Evolutionary conservation across 2,888 invertebrate species (phyloP).

Genomic region (Aleiodes alternator): DNA sequence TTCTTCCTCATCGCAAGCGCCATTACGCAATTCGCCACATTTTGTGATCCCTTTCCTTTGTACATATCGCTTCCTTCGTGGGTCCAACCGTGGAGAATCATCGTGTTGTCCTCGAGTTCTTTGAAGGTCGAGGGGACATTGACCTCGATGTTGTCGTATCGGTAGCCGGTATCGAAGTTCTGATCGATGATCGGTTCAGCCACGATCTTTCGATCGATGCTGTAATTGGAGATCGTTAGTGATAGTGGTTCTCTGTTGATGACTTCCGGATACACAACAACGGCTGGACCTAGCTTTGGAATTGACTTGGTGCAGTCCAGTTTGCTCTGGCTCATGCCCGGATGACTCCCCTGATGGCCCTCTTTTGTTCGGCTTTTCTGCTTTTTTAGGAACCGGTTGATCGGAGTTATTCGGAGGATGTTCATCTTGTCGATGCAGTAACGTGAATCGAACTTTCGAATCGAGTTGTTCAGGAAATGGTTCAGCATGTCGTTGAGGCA

Average conservation of each 20-base stretch:
- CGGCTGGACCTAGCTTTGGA: slow-evolving; percentile 50
- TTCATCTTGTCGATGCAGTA: slow-evolving; percentile 67
- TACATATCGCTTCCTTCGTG: slow-evolving; percentile 65
- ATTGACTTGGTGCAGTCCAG: slow-evolving; percentile 59
- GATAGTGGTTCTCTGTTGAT: slow-evolving; percentile 61
- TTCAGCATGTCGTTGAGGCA: slow-evolving; percentile 59
- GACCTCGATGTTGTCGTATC: slow-evolving; percentile 63
- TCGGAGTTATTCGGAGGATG: slow-evolving; percentile 57
- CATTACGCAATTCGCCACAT: slow-evolving; percentile 65
- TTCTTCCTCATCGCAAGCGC: slow-evolving; percentile 65
- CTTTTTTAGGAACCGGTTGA: slow-evolving; percentile 60
- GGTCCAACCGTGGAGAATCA: slow-evolving; percentile 68
- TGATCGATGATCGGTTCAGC: slow-evolving; percentile 61
- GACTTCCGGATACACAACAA: slow-evolving; percentile 24
- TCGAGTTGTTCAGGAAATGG: slow-evolving; percentile 60
- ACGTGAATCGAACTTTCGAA: slow-evolving; percentile 61
- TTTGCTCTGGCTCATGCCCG: slow-evolving; percentile 55
- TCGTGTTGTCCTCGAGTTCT: slow-evolving; percentile 56
- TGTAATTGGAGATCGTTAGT: slow-evolving; percentile 66
- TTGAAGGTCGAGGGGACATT: slow-evolving; percentile 68
- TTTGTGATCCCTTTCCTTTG: slow-evolving; percentile 67
- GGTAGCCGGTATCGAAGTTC: slow-evolving; percentile 63
- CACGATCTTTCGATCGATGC: slow-evolving; percentile 62
- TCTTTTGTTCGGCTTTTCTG: slow-evolving; percentile 60
- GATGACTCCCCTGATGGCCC: slow-evolving; percentile 52